These are phyloP conservation scores for Pseudoatta argentina DNA, from an alignment of 1,140 invertebrate genomes.

Conservation along the genomic window DNA sequence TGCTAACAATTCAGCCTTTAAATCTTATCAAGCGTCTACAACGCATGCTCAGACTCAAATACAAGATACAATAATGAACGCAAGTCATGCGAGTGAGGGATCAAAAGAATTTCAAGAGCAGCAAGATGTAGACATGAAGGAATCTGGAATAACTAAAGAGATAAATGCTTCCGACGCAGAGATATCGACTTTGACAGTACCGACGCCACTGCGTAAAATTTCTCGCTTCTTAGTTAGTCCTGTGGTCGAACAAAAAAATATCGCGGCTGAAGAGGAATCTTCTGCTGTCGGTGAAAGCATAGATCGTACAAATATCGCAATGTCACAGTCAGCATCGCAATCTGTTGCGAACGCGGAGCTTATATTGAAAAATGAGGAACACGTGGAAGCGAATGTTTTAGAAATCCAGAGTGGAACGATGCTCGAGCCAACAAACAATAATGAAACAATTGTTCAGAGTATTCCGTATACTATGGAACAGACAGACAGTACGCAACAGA, in stretches of 20 bases:
- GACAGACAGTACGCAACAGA: slow-evolving; percentile 49
- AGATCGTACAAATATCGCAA: slow-evolving; percentile 27
- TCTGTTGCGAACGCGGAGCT: neutral
- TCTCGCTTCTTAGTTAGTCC: slow-evolving; percentile 93
- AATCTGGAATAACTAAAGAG: slow-evolving; percentile 64
- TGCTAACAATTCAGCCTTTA: slow-evolving; percentile 30
- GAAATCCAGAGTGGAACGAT: slow-evolving; percentile 37
- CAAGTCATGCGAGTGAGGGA: slow-evolving; percentile 33
- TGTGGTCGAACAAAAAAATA: slow-evolving; percentile 87
- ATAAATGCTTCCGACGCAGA: slow-evolving; percentile 60
- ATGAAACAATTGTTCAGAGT: slow-evolving; percentile 52
- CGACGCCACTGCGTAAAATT: slow-evolving; percentile 89
- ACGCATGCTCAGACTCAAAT: slow-evolving; percentile 40
- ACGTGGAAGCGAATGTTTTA: slow-evolving; percentile 51
- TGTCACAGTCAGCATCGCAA: slow-evolving; percentile 46
- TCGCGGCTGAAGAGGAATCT: slow-evolving; percentile 68
- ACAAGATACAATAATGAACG: slow-evolving; percentile 12
- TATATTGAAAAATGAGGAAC: slow-evolving; percentile 57
- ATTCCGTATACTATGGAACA: slow-evolving; percentile 66
- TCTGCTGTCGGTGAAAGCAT: slow-evolving; percentile 34
- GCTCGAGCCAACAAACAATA: slow-evolving; percentile 36
- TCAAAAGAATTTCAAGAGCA: slow-evolving; percentile 54
- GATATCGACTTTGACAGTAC: slow-evolving; percentile 66
- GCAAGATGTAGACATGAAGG: slow-evolving; percentile 57
- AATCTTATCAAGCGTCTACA: slow-evolving; percentile 55